phyloP scores from a whole-genome alignment of 2,888 invertebrate species.

The Pandemis corylana region DNA sequence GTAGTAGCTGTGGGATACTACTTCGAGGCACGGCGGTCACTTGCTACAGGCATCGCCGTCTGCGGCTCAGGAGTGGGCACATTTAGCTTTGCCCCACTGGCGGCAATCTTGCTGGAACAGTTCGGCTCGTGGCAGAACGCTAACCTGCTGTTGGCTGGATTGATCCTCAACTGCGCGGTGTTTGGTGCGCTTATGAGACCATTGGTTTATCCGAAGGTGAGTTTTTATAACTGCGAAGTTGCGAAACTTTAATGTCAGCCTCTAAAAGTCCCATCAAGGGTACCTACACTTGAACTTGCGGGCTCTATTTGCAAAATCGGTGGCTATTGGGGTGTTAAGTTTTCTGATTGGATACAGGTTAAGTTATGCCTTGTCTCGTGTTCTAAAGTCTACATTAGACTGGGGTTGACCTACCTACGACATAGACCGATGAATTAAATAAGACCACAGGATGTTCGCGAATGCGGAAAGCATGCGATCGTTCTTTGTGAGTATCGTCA shows the following conservation, averaged over 20 bases:
- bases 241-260: not conserved
- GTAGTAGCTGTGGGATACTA: conserved; percentile 99
- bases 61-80: conserved; percentile 98
- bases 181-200: conserved; percentile 94
- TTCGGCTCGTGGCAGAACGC: conserved; percentile 96
- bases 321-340: too few species aligned
- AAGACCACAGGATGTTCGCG: not conserved
- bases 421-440: not conserved
- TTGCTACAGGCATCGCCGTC: conserved; percentile 97
- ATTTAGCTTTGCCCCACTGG: conserved; percentile 97
- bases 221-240: conserved; percentile 24
- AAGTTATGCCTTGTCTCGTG: too few species aligned
- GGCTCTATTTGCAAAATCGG: too few species aligned
- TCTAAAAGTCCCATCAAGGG: not conserved
- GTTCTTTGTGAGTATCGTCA: not conserved
- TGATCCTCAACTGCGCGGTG: conserved; percentile 95
- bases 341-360: too few species aligned
- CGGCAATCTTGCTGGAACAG: conserved; percentile 89
- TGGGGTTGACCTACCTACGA: too few species aligned
- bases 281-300: too few species aligned
- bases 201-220: conserved; percentile 89
- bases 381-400: too few species aligned
- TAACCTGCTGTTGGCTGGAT: conserved; percentile 95
- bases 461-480: not conserved
- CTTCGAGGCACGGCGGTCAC: conserved; percentile 97